A percentile compares a stretch with the other conserved stretches of the same genome.
phyloP scores from a whole-genome alignment of 2,113 vertebrate genomes.

The Larimichthys crocea region DNA sequence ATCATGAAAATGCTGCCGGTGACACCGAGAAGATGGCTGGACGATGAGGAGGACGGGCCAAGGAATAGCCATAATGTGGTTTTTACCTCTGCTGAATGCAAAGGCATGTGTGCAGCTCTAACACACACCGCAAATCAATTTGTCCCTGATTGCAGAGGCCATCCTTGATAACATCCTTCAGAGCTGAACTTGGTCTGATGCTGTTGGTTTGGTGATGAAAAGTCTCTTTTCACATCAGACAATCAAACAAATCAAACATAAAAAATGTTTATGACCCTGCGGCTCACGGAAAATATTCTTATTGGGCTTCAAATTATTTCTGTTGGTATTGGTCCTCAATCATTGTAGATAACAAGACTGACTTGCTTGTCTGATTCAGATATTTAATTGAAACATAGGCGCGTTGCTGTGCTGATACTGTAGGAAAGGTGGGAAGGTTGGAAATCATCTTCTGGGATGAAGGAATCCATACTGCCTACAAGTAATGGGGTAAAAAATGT shows the following conservation, averaged over 20 bases:
- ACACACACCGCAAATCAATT: constrained; percentile 28
- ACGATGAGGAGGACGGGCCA: constrained; percentile 28
- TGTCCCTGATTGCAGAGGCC: constrained; percentile 36
- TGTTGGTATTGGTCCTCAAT: background rate
- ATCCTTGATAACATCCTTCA: constrained; percentile 35
- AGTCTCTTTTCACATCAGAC: constrained; percentile 13
- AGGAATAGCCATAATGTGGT: background rate
- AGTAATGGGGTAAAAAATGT: too few relatives aligned
- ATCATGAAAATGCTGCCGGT: background rate
- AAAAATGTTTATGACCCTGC: background rate
- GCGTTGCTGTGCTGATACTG: too few relatives aligned
- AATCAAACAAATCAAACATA: background rate
- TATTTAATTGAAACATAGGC: too few relatives aligned
- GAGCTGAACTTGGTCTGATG: background rate
- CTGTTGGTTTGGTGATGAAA: constrained; percentile 4
- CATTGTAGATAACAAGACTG: background rate
- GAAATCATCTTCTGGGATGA: too few relatives aligned
- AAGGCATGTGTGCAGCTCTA: background rate
- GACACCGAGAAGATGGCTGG: constrained; percentile 6
- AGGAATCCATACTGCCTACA: too few relatives aligned
- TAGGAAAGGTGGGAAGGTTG: too few relatives aligned
- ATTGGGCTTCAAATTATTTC: background rate
- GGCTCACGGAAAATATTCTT: background rate
- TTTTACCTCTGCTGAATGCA: constrained; percentile 18
- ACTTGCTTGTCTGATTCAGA: too few relatives aligned